Evolutionary conservation across 2,113 vertebrate species (phyloP).

Genomic region (Condylura cristata): DNA sequence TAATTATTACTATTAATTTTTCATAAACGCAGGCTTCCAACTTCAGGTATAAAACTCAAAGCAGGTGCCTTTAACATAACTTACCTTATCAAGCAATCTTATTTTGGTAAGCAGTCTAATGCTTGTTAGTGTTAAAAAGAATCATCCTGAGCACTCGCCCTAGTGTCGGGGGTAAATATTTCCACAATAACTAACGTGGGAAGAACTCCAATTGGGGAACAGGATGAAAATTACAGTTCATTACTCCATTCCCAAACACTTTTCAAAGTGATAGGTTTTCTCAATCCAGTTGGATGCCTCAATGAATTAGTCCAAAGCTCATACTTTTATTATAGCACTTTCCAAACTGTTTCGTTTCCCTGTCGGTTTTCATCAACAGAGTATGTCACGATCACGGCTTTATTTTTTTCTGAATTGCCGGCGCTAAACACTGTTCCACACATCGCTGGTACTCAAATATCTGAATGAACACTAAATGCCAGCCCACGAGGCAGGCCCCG

Average conservation of each 20-base stretch:
- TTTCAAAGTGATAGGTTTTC: neutral
- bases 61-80: neutral
- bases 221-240: slow-evolving; percentile 28
- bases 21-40: neutral
- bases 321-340: neutral
- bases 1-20: slow-evolving; percentile 31
- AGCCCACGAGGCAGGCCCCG: slow-evolving; percentile 31
- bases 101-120: slow-evolving; percentile 50
- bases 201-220: slow-evolving; percentile 42
- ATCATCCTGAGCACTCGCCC: slow-evolving; percentile 37
- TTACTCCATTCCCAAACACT: neutral
- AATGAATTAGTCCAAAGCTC: neutral
- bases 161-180: slow-evolving; percentile 47
- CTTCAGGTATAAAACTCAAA: slow-evolving; percentile 42
- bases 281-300: neutral
- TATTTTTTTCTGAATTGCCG: neutral
- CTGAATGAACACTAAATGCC: neutral
- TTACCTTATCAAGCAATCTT: slow-evolving; percentile 18
- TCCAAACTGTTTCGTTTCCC: neutral
- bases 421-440: neutral
- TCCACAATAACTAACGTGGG: slow-evolving; percentile 32
- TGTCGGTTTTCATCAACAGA: neutral
- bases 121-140: slow-evolving; percentile 36
- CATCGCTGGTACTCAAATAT: neutral
- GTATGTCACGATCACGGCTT: neutral